Percentiles rank a stretch among this genome's conserved stretches.
phyloP scores from a whole-genome alignment of 2,888 invertebrate genomes.

The Drosophila mulleri region DNA sequence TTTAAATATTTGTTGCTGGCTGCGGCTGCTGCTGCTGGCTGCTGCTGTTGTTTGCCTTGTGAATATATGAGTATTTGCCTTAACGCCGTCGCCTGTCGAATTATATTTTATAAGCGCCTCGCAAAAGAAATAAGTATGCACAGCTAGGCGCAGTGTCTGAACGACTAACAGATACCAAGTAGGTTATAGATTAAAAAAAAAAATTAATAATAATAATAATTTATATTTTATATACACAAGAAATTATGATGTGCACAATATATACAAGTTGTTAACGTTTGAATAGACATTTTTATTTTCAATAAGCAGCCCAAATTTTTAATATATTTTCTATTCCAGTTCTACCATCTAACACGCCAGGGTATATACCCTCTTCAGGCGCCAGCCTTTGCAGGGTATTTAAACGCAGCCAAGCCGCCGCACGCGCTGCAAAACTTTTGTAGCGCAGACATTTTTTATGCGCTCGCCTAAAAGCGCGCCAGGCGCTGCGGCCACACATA shows the following conservation, averaged over 20 bases:
- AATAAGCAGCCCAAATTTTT: too few species aligned
- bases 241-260: too few species aligned
- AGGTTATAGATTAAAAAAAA: not conserved
- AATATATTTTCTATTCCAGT: too few species aligned
- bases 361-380: not conserved
- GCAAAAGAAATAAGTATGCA: slow-evolving; percentile 11
- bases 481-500: not conserved
- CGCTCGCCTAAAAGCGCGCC: slow-evolving; percentile 57
- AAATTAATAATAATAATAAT: too few species aligned
- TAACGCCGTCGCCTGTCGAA: slow-evolving; percentile 68
- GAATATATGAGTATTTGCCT: slow-evolving; percentile 62
- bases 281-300: too few species aligned
- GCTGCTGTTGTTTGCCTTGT: slow-evolving; percentile 28
- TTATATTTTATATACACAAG: too few species aligned
- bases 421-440: slow-evolving; percentile 43
- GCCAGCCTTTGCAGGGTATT: not conserved
- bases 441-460: slow-evolving; percentile 61
- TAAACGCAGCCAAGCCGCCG: slow-evolving; percentile 9
- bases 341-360: not conserved
- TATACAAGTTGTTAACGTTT: too few species aligned
- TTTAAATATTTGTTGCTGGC: slow-evolving; percentile 43
- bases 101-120: slow-evolving; percentile 74
- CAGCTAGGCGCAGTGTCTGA: too few species aligned
- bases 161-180: slow-evolving; percentile 29
- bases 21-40: not conserved